A percentile compares a stretch with the other conserved stretches of the same genome.
Evolutionary conservation across 1,140 invertebrate genomes (phyloP).

Genomic region (Atta cephalotes): DNA sequence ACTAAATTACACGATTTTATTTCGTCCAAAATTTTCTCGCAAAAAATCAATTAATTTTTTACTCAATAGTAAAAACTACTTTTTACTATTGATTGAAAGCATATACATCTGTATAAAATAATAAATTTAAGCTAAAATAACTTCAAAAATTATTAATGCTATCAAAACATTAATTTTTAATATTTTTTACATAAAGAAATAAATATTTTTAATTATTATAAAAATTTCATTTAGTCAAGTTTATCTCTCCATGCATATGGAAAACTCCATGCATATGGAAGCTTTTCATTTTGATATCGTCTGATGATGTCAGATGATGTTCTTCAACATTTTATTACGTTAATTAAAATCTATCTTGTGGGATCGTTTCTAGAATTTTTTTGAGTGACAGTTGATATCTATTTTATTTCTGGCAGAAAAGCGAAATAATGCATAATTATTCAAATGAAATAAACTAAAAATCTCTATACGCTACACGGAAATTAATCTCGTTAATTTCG

Average conservation of each 20-base stretch:
- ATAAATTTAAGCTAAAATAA: background rate
- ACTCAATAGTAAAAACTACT: too few species aligned
- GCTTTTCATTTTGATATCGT: background rate
- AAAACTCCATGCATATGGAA: background rate
- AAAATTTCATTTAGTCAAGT: background rate
- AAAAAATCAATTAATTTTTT: background rate
- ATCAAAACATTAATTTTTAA: background rate
- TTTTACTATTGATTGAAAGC: background rate
- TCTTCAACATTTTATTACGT: conserved; percentile 32
- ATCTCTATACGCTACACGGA: background rate
- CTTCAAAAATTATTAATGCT: background rate
- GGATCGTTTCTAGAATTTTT: background rate
- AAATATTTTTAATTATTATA: background rate
- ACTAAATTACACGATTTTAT: conserved; percentile 9
- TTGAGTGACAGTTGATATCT: background rate
- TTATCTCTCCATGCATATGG: background rate
- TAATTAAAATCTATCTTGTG: conserved; percentile 41
- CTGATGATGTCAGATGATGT: background rate
- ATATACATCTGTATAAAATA: background rate
- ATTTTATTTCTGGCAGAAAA: background rate
- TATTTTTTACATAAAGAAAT: background rate
- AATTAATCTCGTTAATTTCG: background rate
- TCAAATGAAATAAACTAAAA: conserved; percentile 17
- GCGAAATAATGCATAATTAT: background rate
- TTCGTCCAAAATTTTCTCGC: background rate